Evolutionary conservation across 1,140 invertebrate genomes (phyloP).

Genomic region (Popillia japonica): DNA sequence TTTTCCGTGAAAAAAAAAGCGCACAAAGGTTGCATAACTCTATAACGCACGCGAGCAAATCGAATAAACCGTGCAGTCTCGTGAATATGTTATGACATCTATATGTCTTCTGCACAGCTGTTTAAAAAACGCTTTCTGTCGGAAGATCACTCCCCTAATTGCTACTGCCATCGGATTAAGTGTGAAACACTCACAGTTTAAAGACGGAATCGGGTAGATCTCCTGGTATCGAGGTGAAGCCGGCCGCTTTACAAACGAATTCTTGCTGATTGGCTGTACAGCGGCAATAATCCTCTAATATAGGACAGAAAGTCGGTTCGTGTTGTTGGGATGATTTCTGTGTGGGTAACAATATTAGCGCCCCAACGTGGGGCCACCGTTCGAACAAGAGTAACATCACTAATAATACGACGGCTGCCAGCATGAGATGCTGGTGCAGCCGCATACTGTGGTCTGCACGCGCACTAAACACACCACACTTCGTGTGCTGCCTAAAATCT

Average conservation of each 20-base stretch:
- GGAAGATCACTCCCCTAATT: conserved; percentile 14
- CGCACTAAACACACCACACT: conserved; percentile 36
- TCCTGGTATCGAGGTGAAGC: conserved; percentile 58
- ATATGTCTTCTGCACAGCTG: conserved; percentile 9
- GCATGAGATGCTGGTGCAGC: conserved; percentile 45
- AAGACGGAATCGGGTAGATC: conserved; percentile 57
- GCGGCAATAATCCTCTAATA: conserved; percentile 57
- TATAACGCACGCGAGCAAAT: background rate
- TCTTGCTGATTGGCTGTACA: conserved; percentile 59
- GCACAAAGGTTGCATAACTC: conserved; percentile 10
- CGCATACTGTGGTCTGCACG: conserved; percentile 48
- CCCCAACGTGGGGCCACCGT: conserved; percentile 40
- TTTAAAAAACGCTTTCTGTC: conserved; percentile 28
- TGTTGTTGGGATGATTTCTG: conserved; percentile 47
- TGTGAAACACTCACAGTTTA: conserved; percentile 59
- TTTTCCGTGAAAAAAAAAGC: too few species aligned
- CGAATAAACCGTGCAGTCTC: background rate
- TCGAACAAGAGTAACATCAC: conserved; percentile 43
- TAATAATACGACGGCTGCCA: conserved; percentile 45
- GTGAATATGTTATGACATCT: conserved; percentile 6
- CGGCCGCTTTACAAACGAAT: conserved; percentile 58
- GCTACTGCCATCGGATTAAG: conserved; percentile 7
- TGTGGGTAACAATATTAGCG: conserved; percentile 15
- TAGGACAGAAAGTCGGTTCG: conserved; percentile 53
- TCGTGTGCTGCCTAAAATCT: conserved; percentile 16